phyloP scores from a whole-genome alignment of 2,797 vertebrate species.

The Bufotes viridis region DNA sequence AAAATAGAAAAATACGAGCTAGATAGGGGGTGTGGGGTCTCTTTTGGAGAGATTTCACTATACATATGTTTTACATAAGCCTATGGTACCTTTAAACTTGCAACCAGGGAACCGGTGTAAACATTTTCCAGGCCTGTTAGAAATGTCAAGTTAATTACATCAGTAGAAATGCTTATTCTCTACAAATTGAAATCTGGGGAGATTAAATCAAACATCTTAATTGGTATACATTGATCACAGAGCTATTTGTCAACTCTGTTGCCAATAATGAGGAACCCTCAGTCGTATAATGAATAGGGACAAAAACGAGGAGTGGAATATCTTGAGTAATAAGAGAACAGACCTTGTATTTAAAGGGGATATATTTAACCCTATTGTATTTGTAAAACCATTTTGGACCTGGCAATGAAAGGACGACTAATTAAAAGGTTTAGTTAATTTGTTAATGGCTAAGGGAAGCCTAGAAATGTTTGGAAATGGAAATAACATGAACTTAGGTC shows the following conservation, averaged over 20 bases:
- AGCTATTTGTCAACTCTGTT: conserved; percentile 36
- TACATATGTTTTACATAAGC: neutral
- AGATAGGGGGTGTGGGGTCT: neutral
- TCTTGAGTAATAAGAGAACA: neutral
- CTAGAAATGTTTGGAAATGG: neutral
- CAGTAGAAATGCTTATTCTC: conserved; percentile 43
- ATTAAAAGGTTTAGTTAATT: neutral
- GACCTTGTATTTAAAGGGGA: neutral
- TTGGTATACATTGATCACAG: conserved; percentile 46
- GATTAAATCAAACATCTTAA: conserved; percentile 55
- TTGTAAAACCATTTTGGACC: neutral
- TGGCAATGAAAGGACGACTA: neutral
- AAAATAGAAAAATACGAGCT: neutral
- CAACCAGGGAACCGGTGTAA: neutral
- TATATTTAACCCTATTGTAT: conserved; percentile 37
- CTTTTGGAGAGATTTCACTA: neutral
- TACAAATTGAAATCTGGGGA: conserved; percentile 47
- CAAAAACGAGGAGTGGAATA: conserved; percentile 3
- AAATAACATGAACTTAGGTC: neutral
- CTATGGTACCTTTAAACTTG: conserved; percentile 10
- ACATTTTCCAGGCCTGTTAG: conserved; percentile 9
- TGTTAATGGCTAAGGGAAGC: neutral
- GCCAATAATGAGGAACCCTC: conserved; percentile 50
- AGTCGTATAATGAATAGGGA: conserved; percentile 34
- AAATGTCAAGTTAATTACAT: conserved; percentile 43